Evolutionary conservation across 2,113 vertebrate species (phyloP).

Genomic region (Oreochromis aureus): DNA sequence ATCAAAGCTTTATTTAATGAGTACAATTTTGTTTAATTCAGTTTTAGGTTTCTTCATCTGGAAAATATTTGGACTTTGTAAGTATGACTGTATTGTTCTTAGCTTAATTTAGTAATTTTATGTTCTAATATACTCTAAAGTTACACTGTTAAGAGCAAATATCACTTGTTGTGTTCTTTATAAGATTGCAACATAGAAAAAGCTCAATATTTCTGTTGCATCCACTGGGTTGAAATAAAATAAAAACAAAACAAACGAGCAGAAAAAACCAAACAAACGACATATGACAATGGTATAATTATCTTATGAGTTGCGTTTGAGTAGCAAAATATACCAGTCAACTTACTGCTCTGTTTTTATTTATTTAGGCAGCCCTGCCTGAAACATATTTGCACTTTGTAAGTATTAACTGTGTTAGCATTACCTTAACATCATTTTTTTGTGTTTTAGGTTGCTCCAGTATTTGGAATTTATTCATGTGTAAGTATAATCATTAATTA

Average conservation of each 20-base stretch:
- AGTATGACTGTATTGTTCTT: background rate
- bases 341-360: background rate
- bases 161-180: background rate
- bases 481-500: background rate
- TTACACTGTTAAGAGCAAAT: background rate
- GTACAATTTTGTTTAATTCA: background rate
- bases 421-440: background rate
- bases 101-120: background rate
- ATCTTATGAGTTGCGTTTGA: background rate
- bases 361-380: background rate
- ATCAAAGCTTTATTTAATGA: background rate
- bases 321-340: background rate
- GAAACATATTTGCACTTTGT: background rate
- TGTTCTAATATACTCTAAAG: background rate
- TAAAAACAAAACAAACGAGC: background rate
- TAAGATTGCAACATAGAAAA: background rate
- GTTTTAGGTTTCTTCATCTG: background rate
- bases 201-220: background rate
- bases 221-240: background rate
- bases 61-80: background rate
- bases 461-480: background rate
- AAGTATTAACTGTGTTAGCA: background rate
- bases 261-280: background rate
- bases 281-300: background rate
- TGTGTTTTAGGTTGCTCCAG: background rate